These are phyloP conservation scores for Choristoneura rosaceana DNA, from an alignment of 2,888 invertebrate species.

Conservation along the genomic window DNA sequence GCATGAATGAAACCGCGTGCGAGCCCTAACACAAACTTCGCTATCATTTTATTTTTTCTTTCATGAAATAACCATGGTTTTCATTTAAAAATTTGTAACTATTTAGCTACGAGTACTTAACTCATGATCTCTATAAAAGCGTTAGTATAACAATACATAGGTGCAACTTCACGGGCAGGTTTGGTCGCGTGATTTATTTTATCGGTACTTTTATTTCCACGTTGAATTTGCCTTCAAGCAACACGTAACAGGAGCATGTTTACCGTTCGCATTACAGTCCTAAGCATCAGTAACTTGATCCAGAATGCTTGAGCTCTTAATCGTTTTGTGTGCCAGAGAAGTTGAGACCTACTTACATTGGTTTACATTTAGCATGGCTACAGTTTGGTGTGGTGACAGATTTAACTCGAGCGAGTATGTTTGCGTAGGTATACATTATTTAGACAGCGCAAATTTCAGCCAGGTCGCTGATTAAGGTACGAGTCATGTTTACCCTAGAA, in stretches of 20 bases:
- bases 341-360: conserved; percentile 55
- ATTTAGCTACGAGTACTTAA: neutral
- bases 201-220: conserved; percentile 43
- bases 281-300: conserved; percentile 65
- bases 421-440: conserved; percentile 65
- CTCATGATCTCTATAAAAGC: no score
- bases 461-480: conserved; percentile 64
- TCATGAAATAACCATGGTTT: no score
- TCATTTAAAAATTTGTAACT: neutral
- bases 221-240: conserved; percentile 47
- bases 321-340: conserved; percentile 45
- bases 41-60: no score
- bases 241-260: conserved; percentile 69
- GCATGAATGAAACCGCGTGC: no score
- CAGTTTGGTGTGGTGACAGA: conserved; percentile 59
- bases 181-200: conserved; percentile 33
- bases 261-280: conserved; percentile 71
- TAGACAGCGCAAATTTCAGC: conserved; percentile 64
- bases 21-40: no score
- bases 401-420: conserved; percentile 69
- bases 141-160: no score
- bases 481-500: conserved; percentile 48
- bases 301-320: conserved; percentile 53
- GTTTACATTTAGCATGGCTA: conserved; percentile 48
- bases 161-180: neutral